phyloP scores from a whole-genome alignment of 2,113 vertebrate species.

The Cynocephalus volans region DNA sequence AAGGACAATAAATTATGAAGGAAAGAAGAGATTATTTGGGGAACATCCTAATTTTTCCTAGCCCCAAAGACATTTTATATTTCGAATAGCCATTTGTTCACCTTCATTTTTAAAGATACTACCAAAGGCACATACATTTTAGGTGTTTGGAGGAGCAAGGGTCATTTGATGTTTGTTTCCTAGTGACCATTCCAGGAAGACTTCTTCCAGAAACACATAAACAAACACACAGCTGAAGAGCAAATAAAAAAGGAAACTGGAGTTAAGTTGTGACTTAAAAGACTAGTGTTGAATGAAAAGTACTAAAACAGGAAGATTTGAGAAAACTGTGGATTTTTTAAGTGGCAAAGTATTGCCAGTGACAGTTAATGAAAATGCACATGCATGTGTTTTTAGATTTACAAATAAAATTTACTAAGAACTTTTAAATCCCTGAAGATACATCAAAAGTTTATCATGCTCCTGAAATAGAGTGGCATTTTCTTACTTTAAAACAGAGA shows the following conservation, averaged over 20 bases:
- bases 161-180: not conserved
- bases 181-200: not conserved
- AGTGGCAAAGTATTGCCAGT: not conserved
- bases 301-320: not conserved
- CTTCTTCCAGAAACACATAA: not conserved
- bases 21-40: not conserved
- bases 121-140: not conserved
- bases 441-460: not conserved
- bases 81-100: not conserved
- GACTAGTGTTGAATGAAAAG: not conserved
- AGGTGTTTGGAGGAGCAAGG: not conserved
- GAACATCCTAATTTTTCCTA: not conserved
- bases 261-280: slow-evolving; percentile 30
- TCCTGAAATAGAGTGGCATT: not conserved
- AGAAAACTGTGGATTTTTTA: not conserved
- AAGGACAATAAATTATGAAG: not conserved
- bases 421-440: not conserved
- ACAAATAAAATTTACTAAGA: slow-evolving; percentile 7
- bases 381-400: not conserved
- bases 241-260: not conserved
- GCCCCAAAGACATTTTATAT: not conserved
- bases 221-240: not conserved
- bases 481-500: slow-evolving; percentile 26
- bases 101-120: not conserved
- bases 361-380: slow-evolving; percentile 1